phyloP scores from a whole-genome alignment of 2,888 invertebrate genomes.

The Hirtodrosophila cameraria region DNA sequence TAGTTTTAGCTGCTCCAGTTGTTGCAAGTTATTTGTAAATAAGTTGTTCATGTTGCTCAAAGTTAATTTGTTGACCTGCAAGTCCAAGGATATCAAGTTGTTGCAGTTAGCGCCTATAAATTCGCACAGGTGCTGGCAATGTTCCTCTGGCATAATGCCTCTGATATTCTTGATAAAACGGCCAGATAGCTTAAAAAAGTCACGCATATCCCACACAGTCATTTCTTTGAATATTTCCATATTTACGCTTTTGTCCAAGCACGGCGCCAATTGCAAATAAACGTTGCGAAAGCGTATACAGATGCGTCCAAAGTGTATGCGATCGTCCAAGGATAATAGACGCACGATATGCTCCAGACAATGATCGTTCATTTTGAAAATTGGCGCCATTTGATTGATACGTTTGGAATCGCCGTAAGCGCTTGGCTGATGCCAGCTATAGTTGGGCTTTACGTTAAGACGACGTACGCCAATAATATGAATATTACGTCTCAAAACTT shows the following conservation, averaged over 20 bases:
- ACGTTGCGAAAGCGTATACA: slow-evolving; percentile 56
- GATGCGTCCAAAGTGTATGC: slow-evolving; percentile 59
- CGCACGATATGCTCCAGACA: slow-evolving; percentile 56
- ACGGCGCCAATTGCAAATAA: slow-evolving; percentile 38
- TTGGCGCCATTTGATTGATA: no score
- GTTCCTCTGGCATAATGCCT: slow-evolving; percentile 26
- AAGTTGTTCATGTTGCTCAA: slow-evolving; percentile 9
- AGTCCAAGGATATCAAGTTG: slow-evolving; percentile 18
- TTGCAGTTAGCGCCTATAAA: slow-evolving; percentile 33
- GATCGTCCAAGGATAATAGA: slow-evolving; percentile 42
- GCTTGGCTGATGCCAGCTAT: no score
- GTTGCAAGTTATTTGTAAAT: slow-evolving; percentile 16
- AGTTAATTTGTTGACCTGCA: slow-evolving; percentile 8
- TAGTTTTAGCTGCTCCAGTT: slow-evolving; percentile 31
- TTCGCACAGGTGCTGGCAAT: slow-evolving; percentile 23
- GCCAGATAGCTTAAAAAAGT: slow-evolving; percentile 62
- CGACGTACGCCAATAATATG: no score
- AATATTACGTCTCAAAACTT: no score
- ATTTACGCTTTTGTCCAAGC: slow-evolving; percentile 31
- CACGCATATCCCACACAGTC: slow-evolving; percentile 64
- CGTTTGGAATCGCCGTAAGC: no score
- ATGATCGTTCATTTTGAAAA: slow-evolving; percentile 69
- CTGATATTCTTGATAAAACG: slow-evolving; percentile 11
- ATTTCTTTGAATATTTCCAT: slow-evolving; percentile 20
- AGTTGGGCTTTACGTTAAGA: no score